These are phyloP conservation scores for Diadophis punctatus DNA, from an alignment of 2,113 vertebrate species.

Conservation along the genomic window DNA sequence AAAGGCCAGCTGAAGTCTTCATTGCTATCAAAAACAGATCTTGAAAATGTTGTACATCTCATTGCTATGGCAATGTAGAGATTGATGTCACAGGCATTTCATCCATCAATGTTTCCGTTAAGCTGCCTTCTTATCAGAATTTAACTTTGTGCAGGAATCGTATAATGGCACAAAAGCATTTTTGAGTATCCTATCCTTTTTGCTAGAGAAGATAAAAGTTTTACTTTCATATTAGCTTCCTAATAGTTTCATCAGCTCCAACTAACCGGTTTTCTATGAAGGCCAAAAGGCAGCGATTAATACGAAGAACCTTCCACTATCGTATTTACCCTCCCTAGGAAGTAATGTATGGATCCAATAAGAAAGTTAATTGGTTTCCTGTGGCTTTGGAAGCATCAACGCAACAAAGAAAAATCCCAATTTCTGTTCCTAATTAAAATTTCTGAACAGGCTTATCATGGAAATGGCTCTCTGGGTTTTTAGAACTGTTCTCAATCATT, in stretches of 20 bases:
- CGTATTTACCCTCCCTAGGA: constrained; percentile 15
- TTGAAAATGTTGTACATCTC: constrained; percentile 1
- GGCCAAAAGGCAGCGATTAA: constrained; percentile 58
- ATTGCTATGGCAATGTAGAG: constrained; percentile 16
- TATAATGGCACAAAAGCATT: not conserved
- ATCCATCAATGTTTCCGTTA: constrained; percentile 54
- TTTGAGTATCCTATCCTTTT: constrained; percentile 35
- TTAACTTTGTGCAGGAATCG: constrained; percentile 48
- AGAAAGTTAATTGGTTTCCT: constrained; percentile 61
- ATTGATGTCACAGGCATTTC: constrained; percentile 35
- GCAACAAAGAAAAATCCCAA: constrained; percentile 40
- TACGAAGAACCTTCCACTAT: constrained; percentile 34
- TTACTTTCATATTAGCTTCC: constrained; percentile 15
- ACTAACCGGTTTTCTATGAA: constrained; percentile 58
- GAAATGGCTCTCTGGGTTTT: constrained; percentile 25
- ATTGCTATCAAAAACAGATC: not conserved
- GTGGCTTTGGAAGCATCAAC: constrained; percentile 37
- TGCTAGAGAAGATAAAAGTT: constrained; percentile 37
- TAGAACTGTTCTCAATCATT: constrained; percentile 23
- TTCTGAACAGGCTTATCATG: constrained; percentile 31
- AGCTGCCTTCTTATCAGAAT: constrained; percentile 49
- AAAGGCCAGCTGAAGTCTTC: constrained; percentile 27
- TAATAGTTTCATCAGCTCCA: constrained; percentile 49
- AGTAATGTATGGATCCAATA: constrained; percentile 40
- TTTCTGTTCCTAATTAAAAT: constrained; percentile 56